Conservation (phyloP, 2,113 vertebrate genomes). For the Prolemur simus region DNA sequence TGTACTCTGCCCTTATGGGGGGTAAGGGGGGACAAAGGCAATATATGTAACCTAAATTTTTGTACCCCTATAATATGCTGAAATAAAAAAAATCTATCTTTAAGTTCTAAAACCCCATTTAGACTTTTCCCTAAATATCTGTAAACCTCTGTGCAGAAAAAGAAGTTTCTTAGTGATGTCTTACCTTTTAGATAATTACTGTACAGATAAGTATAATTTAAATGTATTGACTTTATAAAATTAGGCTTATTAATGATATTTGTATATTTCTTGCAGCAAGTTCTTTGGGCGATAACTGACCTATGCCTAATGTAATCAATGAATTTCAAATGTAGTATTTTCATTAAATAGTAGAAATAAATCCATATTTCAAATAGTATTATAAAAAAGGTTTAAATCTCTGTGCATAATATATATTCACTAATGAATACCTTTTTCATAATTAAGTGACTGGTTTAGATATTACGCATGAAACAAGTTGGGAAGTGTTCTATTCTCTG, state of each 20-base stretch:
- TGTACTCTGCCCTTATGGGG: neutral
- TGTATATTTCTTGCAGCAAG: neutral
- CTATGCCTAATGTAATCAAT: neutral
- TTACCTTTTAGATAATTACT: neutral
- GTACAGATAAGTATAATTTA: neutral
- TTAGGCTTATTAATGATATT: neutral
- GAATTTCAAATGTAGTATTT: neutral
- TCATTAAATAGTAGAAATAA: neutral
- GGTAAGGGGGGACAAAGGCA: too few species aligned
- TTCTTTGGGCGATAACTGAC: neutral
- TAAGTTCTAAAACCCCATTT: neutral
- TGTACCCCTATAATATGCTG: too few species aligned
- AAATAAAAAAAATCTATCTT: neutral
- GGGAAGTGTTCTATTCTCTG: neutral
- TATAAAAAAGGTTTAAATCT: neutral
- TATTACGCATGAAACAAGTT: neutral
- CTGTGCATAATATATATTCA: neutral
- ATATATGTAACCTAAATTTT: too few species aligned
- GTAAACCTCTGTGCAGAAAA: neutral
- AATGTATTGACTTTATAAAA: neutral
- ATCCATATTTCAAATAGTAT: neutral
- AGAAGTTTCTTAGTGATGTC: neutral
- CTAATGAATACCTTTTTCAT: neutral
- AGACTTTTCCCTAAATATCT: neutral
- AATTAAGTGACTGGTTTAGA: neutral